A percentile compares a stretch with the other conserved stretches of the same genome.
These are phyloP conservation scores for Hydrolagus colliei DNA, from an alignment of 2,797 vertebrate genomes.

Conservation along the genomic window DNA sequence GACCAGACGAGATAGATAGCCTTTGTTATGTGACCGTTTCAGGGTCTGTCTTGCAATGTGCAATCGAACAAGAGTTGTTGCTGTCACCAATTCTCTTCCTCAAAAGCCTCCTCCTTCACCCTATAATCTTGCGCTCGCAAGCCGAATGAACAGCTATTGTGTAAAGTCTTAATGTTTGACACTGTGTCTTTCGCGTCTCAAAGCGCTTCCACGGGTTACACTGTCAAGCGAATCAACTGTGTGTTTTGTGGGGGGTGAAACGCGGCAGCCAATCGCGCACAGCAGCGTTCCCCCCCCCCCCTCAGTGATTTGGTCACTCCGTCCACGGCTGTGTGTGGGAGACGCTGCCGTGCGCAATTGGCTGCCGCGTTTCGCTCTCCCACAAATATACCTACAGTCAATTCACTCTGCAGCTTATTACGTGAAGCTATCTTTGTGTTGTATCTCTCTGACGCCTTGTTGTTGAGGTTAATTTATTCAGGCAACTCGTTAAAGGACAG, in stretches of 20 bases:
- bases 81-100: neutral
- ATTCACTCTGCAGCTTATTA: neutral
- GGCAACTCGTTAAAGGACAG: too few relatives aligned
- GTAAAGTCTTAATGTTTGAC: neutral
- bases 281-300: neutral
- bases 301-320: too few relatives aligned
- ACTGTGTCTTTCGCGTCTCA: neutral
- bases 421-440: too few relatives aligned
- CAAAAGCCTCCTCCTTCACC: too few relatives aligned
- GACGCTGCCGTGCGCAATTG: too few relatives aligned
- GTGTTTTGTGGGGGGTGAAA: neutral
- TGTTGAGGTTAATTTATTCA: too few relatives aligned
- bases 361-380: too few relatives aligned
- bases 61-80: neutral
- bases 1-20: neutral
- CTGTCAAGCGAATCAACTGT: neutral
- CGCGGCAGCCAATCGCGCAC: too few relatives aligned
- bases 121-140: neutral
- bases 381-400: too few relatives aligned
- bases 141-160: neutral
- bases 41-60: neutral
- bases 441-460: too few relatives aligned
- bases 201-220: neutral
- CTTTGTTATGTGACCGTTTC: neutral
- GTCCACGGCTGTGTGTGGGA: too few relatives aligned